Conservation (phyloP, 2,113 vertebrate species). For the Shinisaurus crocodilurus region DNA sequence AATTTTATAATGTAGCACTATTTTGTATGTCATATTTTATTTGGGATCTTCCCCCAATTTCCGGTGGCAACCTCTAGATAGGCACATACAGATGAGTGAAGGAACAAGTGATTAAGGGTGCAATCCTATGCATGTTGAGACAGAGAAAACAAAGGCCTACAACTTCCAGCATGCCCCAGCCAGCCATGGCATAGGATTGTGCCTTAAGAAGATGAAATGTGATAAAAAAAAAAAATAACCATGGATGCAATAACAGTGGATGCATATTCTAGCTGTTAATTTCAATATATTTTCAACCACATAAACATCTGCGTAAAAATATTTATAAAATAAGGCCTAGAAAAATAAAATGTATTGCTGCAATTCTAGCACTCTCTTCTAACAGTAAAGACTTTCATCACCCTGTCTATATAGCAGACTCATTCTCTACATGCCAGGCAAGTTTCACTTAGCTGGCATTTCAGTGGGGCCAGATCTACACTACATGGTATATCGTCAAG, state of each 20-base stretch:
- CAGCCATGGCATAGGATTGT: too few relatives aligned
- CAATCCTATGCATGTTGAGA: too few relatives aligned
- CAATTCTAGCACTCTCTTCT: neutral
- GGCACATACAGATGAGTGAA: neutral
- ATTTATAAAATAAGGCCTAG: neutral
- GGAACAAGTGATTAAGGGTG: neutral
- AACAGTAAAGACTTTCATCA: neutral
- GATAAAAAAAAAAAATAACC: neutral
- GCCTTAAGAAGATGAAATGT: neutral
- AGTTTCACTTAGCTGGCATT: neutral
- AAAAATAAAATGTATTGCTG: neutral
- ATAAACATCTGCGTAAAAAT: neutral
- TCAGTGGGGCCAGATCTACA: too few relatives aligned
- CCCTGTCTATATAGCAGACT: neutral
- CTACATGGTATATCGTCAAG: too few relatives aligned
- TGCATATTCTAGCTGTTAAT: neutral
- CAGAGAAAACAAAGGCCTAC: too few relatives aligned
- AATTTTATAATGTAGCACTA: neutral
- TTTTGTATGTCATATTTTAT: neutral
- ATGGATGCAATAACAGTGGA: neutral
- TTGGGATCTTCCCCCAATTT: neutral
- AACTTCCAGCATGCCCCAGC: too few relatives aligned
- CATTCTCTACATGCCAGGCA: neutral
- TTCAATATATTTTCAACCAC: rapidly evolving
- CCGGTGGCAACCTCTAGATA: neutral